Conservation (phyloP, 2,888 invertebrate species). For the Cataglyphis albicans region DNA sequence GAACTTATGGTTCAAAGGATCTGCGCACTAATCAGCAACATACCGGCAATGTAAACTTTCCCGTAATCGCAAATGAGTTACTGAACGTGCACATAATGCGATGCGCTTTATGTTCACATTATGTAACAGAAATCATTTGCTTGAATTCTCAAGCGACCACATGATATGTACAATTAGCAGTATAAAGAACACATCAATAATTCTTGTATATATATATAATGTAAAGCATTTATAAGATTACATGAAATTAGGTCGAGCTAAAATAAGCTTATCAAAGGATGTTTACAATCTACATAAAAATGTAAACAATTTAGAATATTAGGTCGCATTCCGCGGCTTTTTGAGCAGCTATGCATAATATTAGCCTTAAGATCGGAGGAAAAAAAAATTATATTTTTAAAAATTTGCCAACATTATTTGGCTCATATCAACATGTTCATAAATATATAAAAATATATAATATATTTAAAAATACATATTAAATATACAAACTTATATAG, state of each 20-base stretch:
- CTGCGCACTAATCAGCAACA: conserved; percentile 35
- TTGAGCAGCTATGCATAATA: conserved; percentile 18
- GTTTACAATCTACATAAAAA: conserved; percentile 34
- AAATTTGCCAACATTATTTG: neutral
- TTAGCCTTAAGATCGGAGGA: conserved; percentile 4
- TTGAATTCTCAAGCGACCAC: neutral
- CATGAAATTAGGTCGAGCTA: neutral
- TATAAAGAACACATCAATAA: conserved; percentile 26
- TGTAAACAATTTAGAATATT: conserved; percentile 38
- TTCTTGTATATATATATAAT: neutral
- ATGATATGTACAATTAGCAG: conserved; percentile 2
- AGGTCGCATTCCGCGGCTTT: conserved; percentile 10
- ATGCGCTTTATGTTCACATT: conserved; percentile 47
- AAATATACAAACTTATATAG: neutral
- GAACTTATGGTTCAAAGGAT: conserved; percentile 50
- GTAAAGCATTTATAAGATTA: conserved; percentile 6
- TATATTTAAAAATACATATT: neutral
- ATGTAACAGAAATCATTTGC: conserved; percentile 41
- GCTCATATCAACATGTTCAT: neutral
- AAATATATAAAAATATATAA: neutral
- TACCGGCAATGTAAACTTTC: conserved; percentile 59
- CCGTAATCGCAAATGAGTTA: conserved; percentile 61
- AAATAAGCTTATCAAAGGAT: conserved; percentile 3
- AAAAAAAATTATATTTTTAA: neutral
- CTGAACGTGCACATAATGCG: conserved; percentile 27